Percentiles rank a stretch among this genome's conserved stretches.
These are phyloP conservation scores for Nesoenas mayeri DNA, from an alignment of 2,113 vertebrate species.

Conservation along the genomic window DNA sequence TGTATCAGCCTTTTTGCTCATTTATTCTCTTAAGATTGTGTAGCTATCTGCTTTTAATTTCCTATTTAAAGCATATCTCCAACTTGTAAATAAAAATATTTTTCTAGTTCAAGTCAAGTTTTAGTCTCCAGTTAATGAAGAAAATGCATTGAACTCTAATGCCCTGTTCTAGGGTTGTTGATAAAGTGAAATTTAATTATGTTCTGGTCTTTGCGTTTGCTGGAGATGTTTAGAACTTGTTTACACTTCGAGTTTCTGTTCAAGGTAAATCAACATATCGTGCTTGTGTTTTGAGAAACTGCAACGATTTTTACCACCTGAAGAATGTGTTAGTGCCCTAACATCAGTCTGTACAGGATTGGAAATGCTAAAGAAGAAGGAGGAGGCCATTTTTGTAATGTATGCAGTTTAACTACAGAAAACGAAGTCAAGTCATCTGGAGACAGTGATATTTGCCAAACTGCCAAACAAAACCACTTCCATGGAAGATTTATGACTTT, in stretches of 20 bases:
- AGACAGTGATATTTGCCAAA: neutral
- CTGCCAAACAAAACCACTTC: neutral
- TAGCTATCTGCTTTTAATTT: neutral
- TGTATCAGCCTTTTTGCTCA: neutral
- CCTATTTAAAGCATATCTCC: neutral
- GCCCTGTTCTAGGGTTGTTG: neutral
- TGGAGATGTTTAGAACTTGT: neutral
- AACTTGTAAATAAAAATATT: neutral
- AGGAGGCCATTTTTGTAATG: neutral
- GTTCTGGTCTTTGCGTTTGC: neutral
- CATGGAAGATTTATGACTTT: neutral
- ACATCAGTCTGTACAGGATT: neutral
- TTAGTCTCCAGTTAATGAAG: neutral
- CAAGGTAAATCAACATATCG: neutral
- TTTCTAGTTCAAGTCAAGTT: neutral
- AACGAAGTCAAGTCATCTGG: neutral
- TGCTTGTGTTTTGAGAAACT: neutral
- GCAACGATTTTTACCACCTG: neutral
- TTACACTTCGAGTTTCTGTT: neutral
- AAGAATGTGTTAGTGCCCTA: neutral
- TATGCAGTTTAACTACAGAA: neutral
- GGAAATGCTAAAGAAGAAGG: neutral
- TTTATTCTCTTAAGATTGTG: neutral
- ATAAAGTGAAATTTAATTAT: conserved; percentile 23
- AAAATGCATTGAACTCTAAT: neutral